Evolutionary conservation across 2,888 invertebrate genomes (phyloP).

Genomic region (Pseudoips prasinana): DNA sequence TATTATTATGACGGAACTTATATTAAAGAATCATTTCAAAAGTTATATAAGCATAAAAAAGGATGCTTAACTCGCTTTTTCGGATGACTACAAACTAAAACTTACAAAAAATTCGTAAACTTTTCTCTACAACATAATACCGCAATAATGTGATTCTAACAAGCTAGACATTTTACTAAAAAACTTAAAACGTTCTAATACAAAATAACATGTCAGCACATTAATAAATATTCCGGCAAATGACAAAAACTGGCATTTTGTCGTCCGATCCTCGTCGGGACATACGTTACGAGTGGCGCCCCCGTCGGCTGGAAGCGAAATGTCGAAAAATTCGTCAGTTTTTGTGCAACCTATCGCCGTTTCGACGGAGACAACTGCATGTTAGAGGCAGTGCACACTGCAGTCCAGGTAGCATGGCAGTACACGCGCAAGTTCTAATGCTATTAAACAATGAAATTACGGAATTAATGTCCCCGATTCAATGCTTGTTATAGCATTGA

Average conservation of each 20-base stretch:
- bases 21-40: too few relatives aligned
- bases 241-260: conserved; percentile 14
- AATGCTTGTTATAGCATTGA: too few relatives aligned
- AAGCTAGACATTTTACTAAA: too few relatives aligned
- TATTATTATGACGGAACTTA: too few relatives aligned
- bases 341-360: conserved; percentile 18
- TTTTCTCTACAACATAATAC: not conserved
- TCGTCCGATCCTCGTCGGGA: conserved; percentile 26
- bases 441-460: too few relatives aligned
- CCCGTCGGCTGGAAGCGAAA: conserved; percentile 15
- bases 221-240: conserved; percentile 21
- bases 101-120: not conserved
- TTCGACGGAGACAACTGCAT: not conserved
- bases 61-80: too few relatives aligned
- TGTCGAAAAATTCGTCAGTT: conserved; percentile 29
- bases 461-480: too few relatives aligned
- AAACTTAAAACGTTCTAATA: not conserved
- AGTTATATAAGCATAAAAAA: too few relatives aligned
- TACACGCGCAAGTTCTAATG: too few relatives aligned
- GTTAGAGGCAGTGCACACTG: conserved; percentile 12
- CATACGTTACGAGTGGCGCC: conserved; percentile 32
- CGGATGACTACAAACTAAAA: too few relatives aligned
- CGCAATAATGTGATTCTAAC: too few relatives aligned
- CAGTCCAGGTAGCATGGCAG: too few relatives aligned
- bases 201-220: conserved; percentile 25